These are phyloP conservation scores for Helicoverpa assulta DNA, from an alignment of 2,888 invertebrate species.

Conservation along the genomic window DNA sequence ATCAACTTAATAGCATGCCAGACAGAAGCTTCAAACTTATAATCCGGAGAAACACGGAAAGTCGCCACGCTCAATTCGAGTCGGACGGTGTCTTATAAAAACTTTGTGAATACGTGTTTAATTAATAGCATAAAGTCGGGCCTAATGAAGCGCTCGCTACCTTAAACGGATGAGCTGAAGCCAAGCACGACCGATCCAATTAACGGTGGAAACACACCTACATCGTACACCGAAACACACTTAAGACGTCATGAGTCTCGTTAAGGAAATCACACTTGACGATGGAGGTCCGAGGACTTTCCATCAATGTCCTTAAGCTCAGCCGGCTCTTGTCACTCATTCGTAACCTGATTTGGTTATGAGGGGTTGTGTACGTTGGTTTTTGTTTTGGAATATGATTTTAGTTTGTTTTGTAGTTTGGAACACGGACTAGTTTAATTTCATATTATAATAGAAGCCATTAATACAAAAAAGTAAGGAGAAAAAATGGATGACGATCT, in stretches of 20 bases:
- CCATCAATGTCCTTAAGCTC: slow-evolving; percentile 57
- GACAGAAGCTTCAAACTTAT: slow-evolving; percentile 12
- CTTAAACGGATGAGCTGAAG: slow-evolving; percentile 88
- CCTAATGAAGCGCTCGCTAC: slow-evolving; percentile 85
- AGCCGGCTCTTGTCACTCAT: slow-evolving; percentile 34
- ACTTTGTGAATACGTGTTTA: slow-evolving; percentile 77
- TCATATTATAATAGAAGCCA: no score
- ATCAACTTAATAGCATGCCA: not conserved
- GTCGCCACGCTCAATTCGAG: slow-evolving; percentile 24
- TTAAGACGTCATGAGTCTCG: slow-evolving; percentile 81
- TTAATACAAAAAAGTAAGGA: not conserved
- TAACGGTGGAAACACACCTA: slow-evolving; percentile 83
- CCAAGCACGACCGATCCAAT: slow-evolving; percentile 84
- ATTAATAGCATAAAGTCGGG: slow-evolving; percentile 82
- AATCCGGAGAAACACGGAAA: slow-evolving; percentile 2
- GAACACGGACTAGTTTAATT: no score
- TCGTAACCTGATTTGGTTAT: slow-evolving; percentile 11
- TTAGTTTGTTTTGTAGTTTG: no score
- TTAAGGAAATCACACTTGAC: slow-evolving; percentile 77
- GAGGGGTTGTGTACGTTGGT: not conserved
- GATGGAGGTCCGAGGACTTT: slow-evolving; percentile 59
- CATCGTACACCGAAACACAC: slow-evolving; percentile 85
- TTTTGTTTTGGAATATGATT: not conserved
- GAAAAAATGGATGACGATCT: not conserved
- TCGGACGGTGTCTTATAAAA: slow-evolving; percentile 54